Conservation (phyloP, 2,888 invertebrate genomes). For the Drosophila melanosoma region DNA sequence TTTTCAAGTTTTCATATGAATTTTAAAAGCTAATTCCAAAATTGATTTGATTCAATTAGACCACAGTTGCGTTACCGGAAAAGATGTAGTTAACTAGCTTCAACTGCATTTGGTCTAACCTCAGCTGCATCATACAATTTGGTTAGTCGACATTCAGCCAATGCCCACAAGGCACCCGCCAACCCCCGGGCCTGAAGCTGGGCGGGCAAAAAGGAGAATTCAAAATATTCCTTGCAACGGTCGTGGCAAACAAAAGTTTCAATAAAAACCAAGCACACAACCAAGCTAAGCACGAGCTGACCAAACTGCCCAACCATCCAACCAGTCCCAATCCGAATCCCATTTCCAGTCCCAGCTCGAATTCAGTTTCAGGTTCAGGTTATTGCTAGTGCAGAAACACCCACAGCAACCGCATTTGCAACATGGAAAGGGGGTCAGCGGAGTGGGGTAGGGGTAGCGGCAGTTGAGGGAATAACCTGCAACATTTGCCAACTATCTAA, state of each 20-base stretch:
- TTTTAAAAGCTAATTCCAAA: not conserved
- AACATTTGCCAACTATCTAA: constrained; percentile 78
- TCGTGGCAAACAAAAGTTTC: constrained; percentile 78
- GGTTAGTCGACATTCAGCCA: constrained; percentile 4
- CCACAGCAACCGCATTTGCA: constrained; percentile 71
- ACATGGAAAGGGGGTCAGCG: constrained; percentile 27
- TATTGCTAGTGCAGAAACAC: constrained; percentile 63
- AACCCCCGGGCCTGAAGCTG: constrained; percentile 1
- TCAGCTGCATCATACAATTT: constrained; percentile 30
- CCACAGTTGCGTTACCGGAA: not conserved
- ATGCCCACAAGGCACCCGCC: not conserved
- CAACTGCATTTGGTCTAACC: constrained; percentile 12
- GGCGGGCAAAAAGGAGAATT: constrained; percentile 46
- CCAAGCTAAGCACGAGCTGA: constrained; percentile 47
- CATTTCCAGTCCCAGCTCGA: constrained; percentile 22
- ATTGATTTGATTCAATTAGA: not conserved
- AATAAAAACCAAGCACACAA: constrained; percentile 72
- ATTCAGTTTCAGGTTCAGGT: constrained; percentile 41
- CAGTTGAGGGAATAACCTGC: constrained; percentile 33
- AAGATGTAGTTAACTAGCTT: constrained; percentile 7
- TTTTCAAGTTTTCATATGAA: not conserved
- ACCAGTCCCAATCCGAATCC: not conserved
- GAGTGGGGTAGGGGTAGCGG: not conserved
- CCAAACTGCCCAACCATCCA: constrained; percentile 9
- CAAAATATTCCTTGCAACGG: constrained; percentile 75